Evolutionary conservation across 2,797 vertebrate species (phyloP).

Genomic region (Ctenopoma multispine): DNA sequence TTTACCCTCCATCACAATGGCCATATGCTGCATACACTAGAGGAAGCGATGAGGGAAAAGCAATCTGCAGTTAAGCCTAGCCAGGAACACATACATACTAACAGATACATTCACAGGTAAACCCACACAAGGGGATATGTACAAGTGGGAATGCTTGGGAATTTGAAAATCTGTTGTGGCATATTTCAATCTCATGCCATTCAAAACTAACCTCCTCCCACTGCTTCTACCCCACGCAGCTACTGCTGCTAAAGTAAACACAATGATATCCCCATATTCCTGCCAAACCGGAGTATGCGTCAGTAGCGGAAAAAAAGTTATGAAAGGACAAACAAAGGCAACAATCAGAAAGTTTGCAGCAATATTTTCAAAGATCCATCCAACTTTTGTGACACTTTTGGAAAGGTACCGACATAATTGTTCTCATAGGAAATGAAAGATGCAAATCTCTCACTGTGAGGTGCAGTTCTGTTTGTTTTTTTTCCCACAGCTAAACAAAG

Average conservation of each 20-base stretch:
- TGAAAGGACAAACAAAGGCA: conserved; percentile 49
- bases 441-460: conserved; percentile 18
- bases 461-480: neutral
- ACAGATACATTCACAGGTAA: conserved; percentile 59
- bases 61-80: conserved; percentile 61
- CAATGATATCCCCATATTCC: conserved; percentile 14
- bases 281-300: conserved; percentile 31
- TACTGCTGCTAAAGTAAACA: conserved; percentile 50
- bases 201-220: conserved; percentile 62
- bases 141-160: conserved; percentile 41
- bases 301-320: conserved; percentile 46
- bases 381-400: conserved; percentile 40
- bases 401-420: conserved; percentile 48
- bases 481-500: conserved; percentile 29
- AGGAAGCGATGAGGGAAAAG: conserved; percentile 33
- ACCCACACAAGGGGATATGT: conserved; percentile 44
- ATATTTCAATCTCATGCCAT: conserved; percentile 62
- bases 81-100: conserved; percentile 59
- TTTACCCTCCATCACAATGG: conserved; percentile 88
- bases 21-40: conserved; percentile 81
- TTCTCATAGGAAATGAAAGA: conserved; percentile 51
- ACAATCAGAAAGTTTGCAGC: conserved; percentile 48
- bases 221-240: conserved; percentile 39
- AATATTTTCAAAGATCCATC: conserved; percentile 17
- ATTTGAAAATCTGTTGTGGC: conserved; percentile 40